Evolutionary conservation across 2,797 vertebrate genomes (phyloP), one percentile per base, ranked within the genome.

Genomic region (Rousettus madagascariensis): DNA sequence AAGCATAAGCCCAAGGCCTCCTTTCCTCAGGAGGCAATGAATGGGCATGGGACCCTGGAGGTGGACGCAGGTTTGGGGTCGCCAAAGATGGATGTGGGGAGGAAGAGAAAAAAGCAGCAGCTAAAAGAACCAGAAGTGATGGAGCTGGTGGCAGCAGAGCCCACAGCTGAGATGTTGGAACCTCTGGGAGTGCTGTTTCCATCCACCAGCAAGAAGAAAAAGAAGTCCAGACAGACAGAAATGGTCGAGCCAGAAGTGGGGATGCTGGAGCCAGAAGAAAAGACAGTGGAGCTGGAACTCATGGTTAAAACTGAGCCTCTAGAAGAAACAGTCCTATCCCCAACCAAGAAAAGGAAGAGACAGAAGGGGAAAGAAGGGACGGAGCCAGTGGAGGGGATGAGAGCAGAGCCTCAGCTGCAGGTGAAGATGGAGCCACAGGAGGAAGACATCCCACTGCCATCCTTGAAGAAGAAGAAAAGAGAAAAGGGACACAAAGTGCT

Each of bases 401-500:
- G 1, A 10, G 65, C 1, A 1, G 79, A 33, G 1, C 22, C 51
- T 24, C 33, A 71, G 55, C 86, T 85, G 16, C 63, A 46, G 79
- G 43, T 57, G 10, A 43, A 69, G 41, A 72, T 28, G 51, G 91
- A 94, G 19, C 57, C 71, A 1, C 78, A 53, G 9, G 96, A 94
- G 4, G 80, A 82, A 28, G 19, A 59, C 46, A 30, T 61, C 33
- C 30, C 71, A 0, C 33, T 69, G 84, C 51, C 51, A 1, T 74
- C 89, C 5, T 69, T 24, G 2, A 95, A 94, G 69, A 96, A 97
- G 93, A 98, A 68, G 90, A 98, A 95, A 16, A 98, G 98, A 93
- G 91, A 41, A 51, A 96, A 95, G 85, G 71, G 61, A 36, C 43
- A 38, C 16, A 10, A 3, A 13, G 69, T 9, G 33, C 15, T 6